Conservation (phyloP, 2,888 invertebrate genomes). For the Meteorus colon region DNA sequence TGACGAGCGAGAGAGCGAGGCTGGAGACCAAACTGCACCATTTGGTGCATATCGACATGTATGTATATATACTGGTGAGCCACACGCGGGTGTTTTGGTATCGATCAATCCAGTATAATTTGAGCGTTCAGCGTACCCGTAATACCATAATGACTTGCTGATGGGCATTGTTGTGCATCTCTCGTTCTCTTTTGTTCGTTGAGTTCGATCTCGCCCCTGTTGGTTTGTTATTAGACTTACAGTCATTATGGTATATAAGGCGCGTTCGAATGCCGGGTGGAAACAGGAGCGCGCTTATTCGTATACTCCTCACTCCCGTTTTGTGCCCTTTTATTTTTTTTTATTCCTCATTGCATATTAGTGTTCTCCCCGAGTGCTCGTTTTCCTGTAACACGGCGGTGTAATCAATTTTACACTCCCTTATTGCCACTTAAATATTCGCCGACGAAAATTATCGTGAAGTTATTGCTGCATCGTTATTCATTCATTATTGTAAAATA, state of each 20-base stretch:
- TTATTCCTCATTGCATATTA: background rate
- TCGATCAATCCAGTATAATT: constrained; percentile 60
- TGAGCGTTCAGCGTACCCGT: constrained; percentile 58
- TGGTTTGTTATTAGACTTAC: constrained; percentile 49
- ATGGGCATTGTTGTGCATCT: constrained; percentile 58
- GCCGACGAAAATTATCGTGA: constrained; percentile 3
- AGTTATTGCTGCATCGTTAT: background rate
- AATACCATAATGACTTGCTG: constrained; percentile 59
- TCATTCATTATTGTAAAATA: constrained; percentile 25
- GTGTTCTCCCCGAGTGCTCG: background rate
- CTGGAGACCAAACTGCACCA: background rate
- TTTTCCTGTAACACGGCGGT: constrained; percentile 26
- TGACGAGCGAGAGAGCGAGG: background rate
- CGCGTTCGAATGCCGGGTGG: constrained; percentile 24
- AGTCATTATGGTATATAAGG: constrained; percentile 49
- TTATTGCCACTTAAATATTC: constrained; percentile 26
- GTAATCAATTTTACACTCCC: constrained; percentile 27
- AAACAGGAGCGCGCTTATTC: constrained; percentile 46
- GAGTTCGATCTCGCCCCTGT: constrained; percentile 43
- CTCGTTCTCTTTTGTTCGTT: constrained; percentile 53
- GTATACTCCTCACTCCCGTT: constrained; percentile 25
- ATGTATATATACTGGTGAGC: background rate
- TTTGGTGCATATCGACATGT: background rate
- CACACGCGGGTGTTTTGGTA: constrained; percentile 46
- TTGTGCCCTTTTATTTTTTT: constrained; percentile 25